phyloP scores from a whole-genome alignment of 2,888 invertebrate species.

The Stomorhina lunata region DNA sequence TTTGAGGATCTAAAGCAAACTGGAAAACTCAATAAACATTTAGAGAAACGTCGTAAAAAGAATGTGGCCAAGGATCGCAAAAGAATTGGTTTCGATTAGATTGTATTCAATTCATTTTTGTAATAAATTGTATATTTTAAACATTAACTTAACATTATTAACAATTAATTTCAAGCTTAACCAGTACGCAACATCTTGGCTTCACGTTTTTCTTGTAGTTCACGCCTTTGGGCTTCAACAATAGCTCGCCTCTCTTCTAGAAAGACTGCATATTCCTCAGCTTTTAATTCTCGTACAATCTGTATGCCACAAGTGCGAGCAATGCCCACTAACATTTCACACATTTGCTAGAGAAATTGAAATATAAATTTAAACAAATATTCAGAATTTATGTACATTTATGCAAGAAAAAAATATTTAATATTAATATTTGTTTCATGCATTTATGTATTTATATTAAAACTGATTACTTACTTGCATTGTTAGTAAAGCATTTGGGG shows the following conservation, averaged over 20 bases:
- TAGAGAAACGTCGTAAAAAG: conserved; percentile 90
- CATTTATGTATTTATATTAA: not conserved
- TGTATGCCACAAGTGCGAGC: conserved; percentile 92
- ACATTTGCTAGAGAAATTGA: conserved; percentile 83
- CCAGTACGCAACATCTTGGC: conserved; percentile 94
- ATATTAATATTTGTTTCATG: too few relatives aligned
- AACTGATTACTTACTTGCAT: conserved; percentile 72
- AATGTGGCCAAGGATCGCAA: conserved; percentile 80
- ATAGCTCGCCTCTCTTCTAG: conserved; percentile 86
- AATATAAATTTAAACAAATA: not conserved
- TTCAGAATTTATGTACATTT: too few relatives aligned
- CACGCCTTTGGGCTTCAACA: conserved; percentile 87
- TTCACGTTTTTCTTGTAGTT: conserved; percentile 90
- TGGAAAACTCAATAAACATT: conserved; percentile 89
- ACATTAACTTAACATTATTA: conserved; percentile 60
- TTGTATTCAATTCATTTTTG: conserved; percentile 17
- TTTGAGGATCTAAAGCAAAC: conserved; percentile 89
- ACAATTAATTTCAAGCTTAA: conserved; percentile 72
- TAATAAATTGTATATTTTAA: conserved; percentile 66
- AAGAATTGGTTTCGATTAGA: conserved; percentile 76
- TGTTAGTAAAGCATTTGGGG: conserved; percentile 81
- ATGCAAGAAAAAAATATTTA: too few relatives aligned
- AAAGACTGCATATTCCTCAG: conserved; percentile 90
- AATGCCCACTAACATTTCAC: conserved; percentile 87
- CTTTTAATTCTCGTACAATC: conserved; percentile 88